Percentiles rank a stretch among this genome's conserved stretches.
Evolutionary conservation across 2,797 vertebrate genomes (phyloP).

Genomic region (Helostoma temminkii): DNA sequence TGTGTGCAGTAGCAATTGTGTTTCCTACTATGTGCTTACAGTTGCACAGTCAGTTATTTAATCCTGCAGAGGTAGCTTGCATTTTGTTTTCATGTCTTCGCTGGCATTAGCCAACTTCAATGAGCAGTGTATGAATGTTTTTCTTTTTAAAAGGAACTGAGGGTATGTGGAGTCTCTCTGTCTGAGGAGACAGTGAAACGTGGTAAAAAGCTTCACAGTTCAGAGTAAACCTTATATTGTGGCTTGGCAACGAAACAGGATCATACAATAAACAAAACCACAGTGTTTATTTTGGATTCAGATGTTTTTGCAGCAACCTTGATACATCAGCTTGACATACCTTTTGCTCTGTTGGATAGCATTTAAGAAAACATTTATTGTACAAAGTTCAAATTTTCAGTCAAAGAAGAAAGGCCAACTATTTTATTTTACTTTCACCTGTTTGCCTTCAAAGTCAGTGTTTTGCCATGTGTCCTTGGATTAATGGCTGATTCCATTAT

Average conservation of each 20-base stretch:
- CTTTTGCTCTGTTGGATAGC: background rate
- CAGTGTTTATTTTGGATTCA: conserved; percentile 33
- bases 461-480: conserved; percentile 27
- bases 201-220: conserved; percentile 13
- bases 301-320: conserved; percentile 16
- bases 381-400: background rate
- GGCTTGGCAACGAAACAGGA: conserved; percentile 41
- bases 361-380: background rate
- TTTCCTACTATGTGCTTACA: conserved; percentile 8
- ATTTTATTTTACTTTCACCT: background rate
- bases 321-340: background rate
- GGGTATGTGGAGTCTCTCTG: conserved; percentile 35
- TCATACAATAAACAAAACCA: conserved; percentile 34
- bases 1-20: conserved; percentile 1
- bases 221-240: conserved; percentile 37
- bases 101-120: too few species aligned
- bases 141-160: conserved; percentile 8
- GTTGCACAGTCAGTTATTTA: too few species aligned
- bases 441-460: conserved; percentile 19
- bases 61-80: background rate
- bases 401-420: background rate
- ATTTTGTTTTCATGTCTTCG: conserved; percentile 7
- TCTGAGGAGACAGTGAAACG: conserved; percentile 35
- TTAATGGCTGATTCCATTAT: conserved; percentile 12
- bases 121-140: background rate